Evolutionary conservation across 2,113 vertebrate genomes (phyloP).

Genomic region (Pomatostomus ruficeps): DNA sequence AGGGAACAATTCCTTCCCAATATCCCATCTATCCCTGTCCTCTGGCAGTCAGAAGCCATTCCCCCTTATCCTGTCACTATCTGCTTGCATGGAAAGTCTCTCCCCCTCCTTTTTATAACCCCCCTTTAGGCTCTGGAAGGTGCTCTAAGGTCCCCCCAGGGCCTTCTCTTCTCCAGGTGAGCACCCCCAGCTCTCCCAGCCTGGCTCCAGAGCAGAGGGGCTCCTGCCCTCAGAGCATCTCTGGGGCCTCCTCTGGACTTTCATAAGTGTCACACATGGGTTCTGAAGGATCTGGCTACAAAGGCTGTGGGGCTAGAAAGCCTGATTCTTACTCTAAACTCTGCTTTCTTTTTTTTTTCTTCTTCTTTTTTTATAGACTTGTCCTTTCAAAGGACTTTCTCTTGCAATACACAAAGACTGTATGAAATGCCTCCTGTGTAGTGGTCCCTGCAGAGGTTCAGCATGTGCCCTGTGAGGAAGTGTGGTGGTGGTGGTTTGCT

Average conservation of each 20-base stretch:
- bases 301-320: background rate
- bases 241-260: fast-evolving
- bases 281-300: background rate
- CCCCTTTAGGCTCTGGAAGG: fast-evolving
- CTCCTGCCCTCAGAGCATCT: background rate
- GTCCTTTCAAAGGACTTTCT: background rate
- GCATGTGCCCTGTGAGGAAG: background rate
- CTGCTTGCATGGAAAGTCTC: background rate
- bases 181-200: background rate
- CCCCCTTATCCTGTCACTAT: background rate
- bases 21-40: fast-evolving
- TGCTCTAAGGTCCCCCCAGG: background rate
- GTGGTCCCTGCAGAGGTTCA: constrained; percentile 1
- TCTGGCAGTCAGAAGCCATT: background rate
- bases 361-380: background rate
- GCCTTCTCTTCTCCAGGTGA: background rate
- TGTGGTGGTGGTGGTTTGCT: background rate
- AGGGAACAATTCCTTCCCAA: background rate
- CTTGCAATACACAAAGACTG: background rate
- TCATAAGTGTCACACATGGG: fast-evolving
- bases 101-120: background rate
- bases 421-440: background rate
- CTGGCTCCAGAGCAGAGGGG: background rate
- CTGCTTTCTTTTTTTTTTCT: background rate
- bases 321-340: background rate